These are phyloP conservation scores for Ectropis grisescens DNA, from an alignment of 1,140 invertebrate species.

Conservation along the genomic window DNA sequence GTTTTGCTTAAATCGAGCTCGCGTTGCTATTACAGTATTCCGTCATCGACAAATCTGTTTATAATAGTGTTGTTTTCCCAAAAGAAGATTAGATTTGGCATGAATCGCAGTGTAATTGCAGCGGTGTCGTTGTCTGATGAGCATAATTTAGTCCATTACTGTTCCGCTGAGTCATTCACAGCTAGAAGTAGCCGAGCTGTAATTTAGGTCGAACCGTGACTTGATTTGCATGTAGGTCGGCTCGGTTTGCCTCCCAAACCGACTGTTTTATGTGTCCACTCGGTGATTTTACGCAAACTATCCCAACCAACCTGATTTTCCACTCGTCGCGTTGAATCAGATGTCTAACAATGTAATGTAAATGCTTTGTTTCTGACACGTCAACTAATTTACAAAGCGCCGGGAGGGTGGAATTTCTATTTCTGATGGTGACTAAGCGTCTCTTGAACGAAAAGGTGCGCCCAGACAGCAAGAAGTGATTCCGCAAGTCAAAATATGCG, in stretches of 20 bases:
- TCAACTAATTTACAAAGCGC: constrained; percentile 31
- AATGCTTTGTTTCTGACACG: no score
- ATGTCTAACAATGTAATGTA: no score
- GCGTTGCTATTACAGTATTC: constrained; percentile 16
- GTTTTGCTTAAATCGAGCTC: constrained; percentile 17
- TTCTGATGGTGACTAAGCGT: constrained; percentile 39
- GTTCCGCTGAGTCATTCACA: constrained; percentile 34
- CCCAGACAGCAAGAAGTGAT: constrained; percentile 43
- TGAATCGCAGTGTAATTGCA: constrained; percentile 43
- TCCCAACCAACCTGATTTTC: constrained; percentile 25
- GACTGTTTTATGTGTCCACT: constrained; percentile 45
- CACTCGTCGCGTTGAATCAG: no score
- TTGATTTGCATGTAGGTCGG: constrained; percentile 61
- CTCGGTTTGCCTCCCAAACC: constrained; percentile 26
- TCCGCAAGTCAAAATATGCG: constrained; percentile 51
- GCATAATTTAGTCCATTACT: constrained; percentile 46
- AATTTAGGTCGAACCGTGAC: constrained; percentile 62
- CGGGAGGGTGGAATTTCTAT: constrained; percentile 34
- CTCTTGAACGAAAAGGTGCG: constrained; percentile 21
- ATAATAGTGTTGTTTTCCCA: constrained; percentile 46
- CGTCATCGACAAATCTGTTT: constrained; percentile 47
- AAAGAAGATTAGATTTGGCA: constrained; percentile 26
- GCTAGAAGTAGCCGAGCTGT: constrained; percentile 35
- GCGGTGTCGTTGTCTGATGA: constrained; percentile 40
- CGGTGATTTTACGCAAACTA: constrained; percentile 40